Evolutionary conservation across 1,140 invertebrate species (phyloP).

Genomic region (Drosophila takahashii): DNA sequence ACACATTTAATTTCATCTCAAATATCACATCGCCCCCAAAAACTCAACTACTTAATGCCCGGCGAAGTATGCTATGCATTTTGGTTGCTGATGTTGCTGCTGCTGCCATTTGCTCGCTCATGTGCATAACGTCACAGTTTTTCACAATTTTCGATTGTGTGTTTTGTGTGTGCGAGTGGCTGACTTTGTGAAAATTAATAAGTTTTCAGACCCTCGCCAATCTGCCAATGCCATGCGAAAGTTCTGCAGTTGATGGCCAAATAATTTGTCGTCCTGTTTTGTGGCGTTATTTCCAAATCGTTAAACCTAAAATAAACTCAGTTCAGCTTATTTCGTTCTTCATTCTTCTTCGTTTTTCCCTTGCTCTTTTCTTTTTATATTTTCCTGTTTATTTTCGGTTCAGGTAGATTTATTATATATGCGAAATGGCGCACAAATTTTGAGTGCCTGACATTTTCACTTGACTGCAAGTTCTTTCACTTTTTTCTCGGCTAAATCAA

Average conservation of each 20-base stretch:
- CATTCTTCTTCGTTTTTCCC: no score
- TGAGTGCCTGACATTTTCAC: constrained; percentile 77
- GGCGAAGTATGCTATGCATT: constrained; percentile 61
- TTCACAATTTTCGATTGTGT: constrained; percentile 24
- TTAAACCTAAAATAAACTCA: constrained; percentile 72
- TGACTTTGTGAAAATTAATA: constrained; percentile 79
- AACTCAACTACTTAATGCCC: constrained; percentile 20
- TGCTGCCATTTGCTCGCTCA: constrained; percentile 59
- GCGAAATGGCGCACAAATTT: constrained; percentile 49
- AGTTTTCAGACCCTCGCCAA: constrained; percentile 51
- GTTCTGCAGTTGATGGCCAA: constrained; percentile 77
- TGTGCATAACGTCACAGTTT: constrained; percentile 67
- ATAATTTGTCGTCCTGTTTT: constrained; percentile 76
- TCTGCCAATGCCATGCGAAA: constrained; percentile 31
- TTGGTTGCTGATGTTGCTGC: constrained; percentile 30
- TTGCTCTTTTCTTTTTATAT: constrained; percentile 38
- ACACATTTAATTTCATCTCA: constrained; percentile 19
- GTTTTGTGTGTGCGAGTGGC: constrained; percentile 33
- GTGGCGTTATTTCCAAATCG: constrained; percentile 77
- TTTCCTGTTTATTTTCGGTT: constrained; percentile 23
- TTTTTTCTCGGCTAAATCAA: constrained; percentile 60
- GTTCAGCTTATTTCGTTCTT: constrained; percentile 7
- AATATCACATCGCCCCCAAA: background rate
- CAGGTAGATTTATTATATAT: constrained; percentile 72
- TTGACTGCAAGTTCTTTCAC: constrained; percentile 47